Evolutionary conservation across 2,113 vertebrate species (phyloP).

Genomic region (Grammomys surdaster): DNA sequence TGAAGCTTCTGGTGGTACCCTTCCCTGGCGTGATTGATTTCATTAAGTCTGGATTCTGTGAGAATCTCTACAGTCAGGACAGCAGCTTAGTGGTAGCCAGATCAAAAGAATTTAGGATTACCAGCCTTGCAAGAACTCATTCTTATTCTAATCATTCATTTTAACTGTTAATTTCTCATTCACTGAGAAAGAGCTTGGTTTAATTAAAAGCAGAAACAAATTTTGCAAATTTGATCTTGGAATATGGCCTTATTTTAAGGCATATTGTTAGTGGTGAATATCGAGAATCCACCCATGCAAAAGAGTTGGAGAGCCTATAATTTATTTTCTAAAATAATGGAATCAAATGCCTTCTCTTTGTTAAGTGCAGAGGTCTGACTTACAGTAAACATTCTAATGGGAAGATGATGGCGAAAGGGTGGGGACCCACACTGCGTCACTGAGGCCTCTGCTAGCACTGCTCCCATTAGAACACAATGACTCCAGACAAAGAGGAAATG

Average conservation of each 20-base stretch:
- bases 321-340: conserved; percentile 71
- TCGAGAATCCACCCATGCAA: conserved; percentile 64
- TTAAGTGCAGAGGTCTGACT: conserved; percentile 66
- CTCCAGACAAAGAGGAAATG: conserved; percentile 69
- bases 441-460: conserved; percentile 60
- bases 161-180: conserved; percentile 76
- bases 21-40: conserved; percentile 64
- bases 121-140: conserved; percentile 58
- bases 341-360: conserved; percentile 70
- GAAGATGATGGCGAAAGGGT: conserved; percentile 64
- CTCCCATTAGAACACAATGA: conserved; percentile 68
- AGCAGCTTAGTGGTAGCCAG: conserved; percentile 68
- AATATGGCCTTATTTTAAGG: conserved; percentile 58
- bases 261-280: conserved; percentile 57
- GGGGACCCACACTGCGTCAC: conserved; percentile 65
- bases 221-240: conserved; percentile 68
- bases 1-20: conserved; percentile 59
- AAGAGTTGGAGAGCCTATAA: conserved; percentile 70
- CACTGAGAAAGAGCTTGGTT: conserved; percentile 59
- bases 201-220: conserved; percentile 78
- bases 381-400: conserved; percentile 68
- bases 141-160: conserved; percentile 69
- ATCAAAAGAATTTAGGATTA: conserved; percentile 75
- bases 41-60: conserved; percentile 68
- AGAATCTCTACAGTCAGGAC: conserved; percentile 44